These are phyloP conservation scores for Myotis planiceps DNA, from an alignment of 2,797 vertebrate species.

Conservation along the genomic window DNA sequence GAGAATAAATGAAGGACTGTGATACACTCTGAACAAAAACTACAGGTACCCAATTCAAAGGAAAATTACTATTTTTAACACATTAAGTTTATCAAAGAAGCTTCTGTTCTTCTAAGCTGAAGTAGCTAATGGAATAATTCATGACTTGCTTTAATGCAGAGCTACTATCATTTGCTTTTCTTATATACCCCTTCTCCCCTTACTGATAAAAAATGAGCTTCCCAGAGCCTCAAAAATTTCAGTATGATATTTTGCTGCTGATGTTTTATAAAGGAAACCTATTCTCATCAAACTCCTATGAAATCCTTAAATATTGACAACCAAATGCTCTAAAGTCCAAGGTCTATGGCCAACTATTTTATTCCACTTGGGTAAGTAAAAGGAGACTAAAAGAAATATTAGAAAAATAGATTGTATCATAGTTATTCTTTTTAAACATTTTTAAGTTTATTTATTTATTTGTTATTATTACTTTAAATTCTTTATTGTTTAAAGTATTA, in stretches of 20 bases:
- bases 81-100: neutral
- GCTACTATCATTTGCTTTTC: neutral
- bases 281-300: neutral
- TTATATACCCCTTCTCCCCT: neutral
- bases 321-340: neutral
- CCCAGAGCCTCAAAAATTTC: neutral
- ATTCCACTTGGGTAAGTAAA: neutral
- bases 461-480: no score
- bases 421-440: neutral
- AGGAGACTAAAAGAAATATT: neutral
- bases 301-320: slow-evolving; percentile 28
- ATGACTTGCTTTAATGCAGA: neutral
- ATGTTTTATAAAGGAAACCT: slow-evolving; percentile 10
- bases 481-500: no score
- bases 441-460: no score
- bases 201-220: neutral
- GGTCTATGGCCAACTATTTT: neutral
- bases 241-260: neutral
- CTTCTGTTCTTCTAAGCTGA: neutral
- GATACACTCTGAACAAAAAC: neutral
- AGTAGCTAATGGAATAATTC: neutral
- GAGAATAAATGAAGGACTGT: slow-evolving; percentile 29
- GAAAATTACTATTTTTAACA: slow-evolving; percentile 20
- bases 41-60: neutral
- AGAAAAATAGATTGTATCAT: neutral